Evolutionary conservation across 2,797 vertebrate genomes (phyloP), one percentile per base, ranked within the genome.

Genomic region (Halcyon chelicuti): DNA sequence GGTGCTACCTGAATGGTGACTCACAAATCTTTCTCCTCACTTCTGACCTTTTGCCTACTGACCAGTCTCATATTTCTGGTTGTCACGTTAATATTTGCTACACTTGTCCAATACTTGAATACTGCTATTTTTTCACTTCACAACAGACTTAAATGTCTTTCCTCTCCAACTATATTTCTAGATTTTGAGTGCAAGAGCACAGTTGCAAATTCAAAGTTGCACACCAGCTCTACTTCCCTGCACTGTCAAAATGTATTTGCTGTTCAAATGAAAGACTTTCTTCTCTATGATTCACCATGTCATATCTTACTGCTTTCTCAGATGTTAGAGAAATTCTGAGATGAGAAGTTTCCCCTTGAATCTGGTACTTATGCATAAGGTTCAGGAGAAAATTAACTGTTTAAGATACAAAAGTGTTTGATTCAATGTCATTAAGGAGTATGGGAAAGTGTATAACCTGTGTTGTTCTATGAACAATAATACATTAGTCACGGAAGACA

Each of bases 401-500:
- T 88, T 71, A 81, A 60, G 19, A 22, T 46, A 61, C 0, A 1
- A 22, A 93, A 84, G 8, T 10, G 22, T 86, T 89, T 62, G 11
- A 14, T 86, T 94, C 67, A 73, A 46, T 35, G 44, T 77, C 40
- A 52, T 75, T 86, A 54, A 88, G 62, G 39, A 51, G 42, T 33
- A 49, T 62, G 65, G 65, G 29, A n/a, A 86, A 74, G 37, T 37
- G 28, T 89, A 65, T 54, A 93, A 85, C 51, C 20, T 65, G 35
- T 55, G 85, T 12, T 88, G 35, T 70, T 84, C 63, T 78, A 17
- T 12, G 46, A 93, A 90, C 84, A 92, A 80, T 91, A 82, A 91
- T 39, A 76, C 31, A 57, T 92, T 93, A 91, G 78, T 95, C 95
- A 94, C 62, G 29, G 66, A 77, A 81, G 28, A 66, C 73, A 88